Evolutionary conservation across 2,113 vertebrate species (phyloP).

Genomic region (Melanerpes formicivorus): DNA sequence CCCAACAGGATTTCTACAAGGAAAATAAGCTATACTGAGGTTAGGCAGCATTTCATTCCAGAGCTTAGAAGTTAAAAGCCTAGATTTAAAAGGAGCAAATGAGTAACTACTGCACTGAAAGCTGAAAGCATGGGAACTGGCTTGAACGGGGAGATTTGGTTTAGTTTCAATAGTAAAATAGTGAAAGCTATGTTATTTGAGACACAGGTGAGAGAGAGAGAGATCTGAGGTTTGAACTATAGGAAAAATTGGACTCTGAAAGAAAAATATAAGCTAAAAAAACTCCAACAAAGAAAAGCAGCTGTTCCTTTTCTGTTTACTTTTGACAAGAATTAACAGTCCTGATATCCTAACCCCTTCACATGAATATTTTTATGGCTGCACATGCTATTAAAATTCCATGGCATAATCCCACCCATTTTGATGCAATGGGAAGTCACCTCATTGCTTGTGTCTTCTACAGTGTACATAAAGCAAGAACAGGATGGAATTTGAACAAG

Average conservation of each 20-base stretch:
- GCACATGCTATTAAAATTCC: background rate
- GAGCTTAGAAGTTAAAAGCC: background rate
- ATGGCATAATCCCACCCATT: background rate
- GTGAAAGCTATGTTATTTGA: background rate
- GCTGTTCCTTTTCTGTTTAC: background rate
- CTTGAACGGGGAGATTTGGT: background rate
- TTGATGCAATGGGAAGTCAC: background rate
- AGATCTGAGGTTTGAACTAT: background rate
- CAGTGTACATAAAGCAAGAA: background rate
- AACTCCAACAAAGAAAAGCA: background rate
- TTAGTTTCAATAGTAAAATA: background rate
- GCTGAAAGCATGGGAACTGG: background rate
- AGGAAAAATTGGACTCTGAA: background rate
- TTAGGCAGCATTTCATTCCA: background rate
- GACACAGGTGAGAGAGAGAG: background rate
- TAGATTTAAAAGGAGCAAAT: background rate
- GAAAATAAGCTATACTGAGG: background rate
- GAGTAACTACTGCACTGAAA: background rate
- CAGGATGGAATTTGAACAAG: background rate
- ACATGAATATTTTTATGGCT: background rate
- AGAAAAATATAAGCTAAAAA: background rate
- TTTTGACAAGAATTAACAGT: background rate
- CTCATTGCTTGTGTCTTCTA: background rate
- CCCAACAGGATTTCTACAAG: background rate
- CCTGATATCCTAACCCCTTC: background rate